Conservation (phyloP, 2,797 vertebrate genomes). For the Crocidura indochinensis region DNA sequence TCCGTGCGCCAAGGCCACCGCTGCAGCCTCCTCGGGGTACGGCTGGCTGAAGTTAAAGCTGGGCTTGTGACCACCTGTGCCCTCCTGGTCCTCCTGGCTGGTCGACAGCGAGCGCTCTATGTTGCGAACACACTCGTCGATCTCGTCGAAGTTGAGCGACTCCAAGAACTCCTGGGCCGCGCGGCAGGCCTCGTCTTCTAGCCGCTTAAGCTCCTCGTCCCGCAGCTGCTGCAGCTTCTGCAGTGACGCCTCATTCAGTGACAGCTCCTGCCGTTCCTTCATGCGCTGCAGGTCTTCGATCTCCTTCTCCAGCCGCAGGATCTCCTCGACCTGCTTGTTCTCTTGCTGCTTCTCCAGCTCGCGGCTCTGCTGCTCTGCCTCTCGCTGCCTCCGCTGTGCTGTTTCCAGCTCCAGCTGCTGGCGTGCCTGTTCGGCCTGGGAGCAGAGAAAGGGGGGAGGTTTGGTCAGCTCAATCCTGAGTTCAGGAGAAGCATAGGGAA, state of each 20-base stretch:
- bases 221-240: conserved; percentile 94
- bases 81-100: conserved; percentile 77
- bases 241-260: conserved; percentile 95
- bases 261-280: conserved; percentile 97
- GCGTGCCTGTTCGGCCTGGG: conserved; percentile 92
- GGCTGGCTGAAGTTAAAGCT: conserved; percentile 92
- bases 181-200: conserved; percentile 97
- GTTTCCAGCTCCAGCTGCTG: conserved; percentile 87
- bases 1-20: no score
- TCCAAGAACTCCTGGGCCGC: conserved; percentile 98
- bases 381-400: conserved; percentile 86
- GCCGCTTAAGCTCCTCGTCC: conserved; percentile 94
- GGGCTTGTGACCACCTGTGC: conserved; percentile 84
- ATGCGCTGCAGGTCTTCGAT: conserved; percentile 95
- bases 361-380: conserved; percentile 84
- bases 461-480: no score
- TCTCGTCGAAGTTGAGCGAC: conserved; percentile 98
- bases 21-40: conserved; percentile 95
- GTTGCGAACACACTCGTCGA: conserved; percentile 97
- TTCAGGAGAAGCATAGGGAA: no score
- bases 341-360: conserved; percentile 93
- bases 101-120: conserved; percentile 94
- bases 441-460: no score
- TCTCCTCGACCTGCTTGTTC: conserved; percentile 97
- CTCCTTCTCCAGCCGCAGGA: conserved; percentile 96